phyloP scores from a whole-genome alignment of 2,113 vertebrate species.

The Ctenodactylus gundi region DNA sequence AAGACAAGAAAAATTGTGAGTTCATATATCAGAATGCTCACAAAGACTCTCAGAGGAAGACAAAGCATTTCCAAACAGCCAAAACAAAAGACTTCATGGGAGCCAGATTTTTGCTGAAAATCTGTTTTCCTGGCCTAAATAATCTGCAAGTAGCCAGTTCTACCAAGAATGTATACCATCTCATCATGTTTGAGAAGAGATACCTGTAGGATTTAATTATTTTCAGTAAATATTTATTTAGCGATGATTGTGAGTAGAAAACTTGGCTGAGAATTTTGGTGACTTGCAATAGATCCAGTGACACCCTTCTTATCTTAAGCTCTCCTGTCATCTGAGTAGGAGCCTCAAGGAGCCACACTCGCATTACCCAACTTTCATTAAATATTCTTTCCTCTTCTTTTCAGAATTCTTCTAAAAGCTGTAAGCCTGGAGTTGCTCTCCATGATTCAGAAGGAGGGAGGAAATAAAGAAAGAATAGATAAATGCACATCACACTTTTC shows the following conservation, averaged over 20 bases:
- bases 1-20: conserved; percentile 34
- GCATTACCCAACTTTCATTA: not conserved
- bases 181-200: not conserved
- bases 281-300: not conserved
- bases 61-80: not conserved
- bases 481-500: not conserved
- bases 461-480: not conserved
- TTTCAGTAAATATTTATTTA: not conserved
- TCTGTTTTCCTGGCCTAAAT: not conserved
- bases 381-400: not conserved
- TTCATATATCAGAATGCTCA: not conserved
- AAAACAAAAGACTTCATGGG: not conserved
- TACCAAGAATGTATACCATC: not conserved
- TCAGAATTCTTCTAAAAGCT: conserved; percentile 11
- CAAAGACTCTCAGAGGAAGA: not conserved
- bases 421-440: not conserved
- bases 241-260: not conserved
- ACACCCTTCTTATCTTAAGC: not conserved
- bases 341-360: not conserved
- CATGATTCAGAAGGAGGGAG: not conserved
- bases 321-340: not conserved
- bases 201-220: not conserved
- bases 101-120: not conserved
- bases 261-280: not conserved
- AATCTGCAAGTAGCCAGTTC: not conserved